Base-by-base conservation (phyloP, 2,113 vertebrate genomes). In the Megaceryle torquata region DNA sequence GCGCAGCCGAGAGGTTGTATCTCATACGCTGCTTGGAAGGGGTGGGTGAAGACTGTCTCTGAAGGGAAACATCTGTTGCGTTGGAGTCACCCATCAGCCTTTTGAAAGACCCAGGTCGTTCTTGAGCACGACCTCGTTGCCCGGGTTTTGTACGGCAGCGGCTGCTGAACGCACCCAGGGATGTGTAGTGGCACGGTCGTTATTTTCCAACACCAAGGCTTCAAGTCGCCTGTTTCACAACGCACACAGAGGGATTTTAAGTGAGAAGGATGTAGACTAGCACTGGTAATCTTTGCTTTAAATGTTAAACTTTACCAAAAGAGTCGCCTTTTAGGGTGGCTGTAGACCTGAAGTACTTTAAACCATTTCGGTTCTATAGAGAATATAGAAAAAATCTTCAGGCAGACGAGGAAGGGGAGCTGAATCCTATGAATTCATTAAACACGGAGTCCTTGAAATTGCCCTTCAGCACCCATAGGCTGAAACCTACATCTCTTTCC, bases 91-190 rank as follows among this genome's bases (percentile, higher is more conserved):
- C 17, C 28, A 1, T 2, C 24, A 2, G 18, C 41, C 59, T 82
- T 81, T 54, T 3, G 5, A 78, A 76, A 60, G 70, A 44, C 20
- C 44, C 51, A n/a, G 43, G 15, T 57, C 6, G 1, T 37, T 84
- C 26, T 80, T 68, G 54, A 22, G 6, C 22, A 83, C 95, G 97
- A 97, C 91, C 94, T 97, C 86, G 86, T 97, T 97, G 95, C 96
- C 97, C 97, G 44, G 21, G 51, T 61, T 65, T 69, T 53, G 59
- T 50, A 31, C 1, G 74, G 95, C 96, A 93, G 95, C 93, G 97
- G 85, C 83, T 74, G 95, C 76, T 87, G 71, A 59, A 54, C 13
- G 14, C 25, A 2, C 13, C 75, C 71, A 15, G 51, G 59, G 57
- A 37, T 43, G 41, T 0, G 43, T 43, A 39, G 77, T 43, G 48